Percentiles rank a stretch among this genome's conserved stretches.
These are phyloP conservation scores for Anas platyrhynchos DNA, from an alignment of 2,113 vertebrate species.

Conservation along the genomic window DNA sequence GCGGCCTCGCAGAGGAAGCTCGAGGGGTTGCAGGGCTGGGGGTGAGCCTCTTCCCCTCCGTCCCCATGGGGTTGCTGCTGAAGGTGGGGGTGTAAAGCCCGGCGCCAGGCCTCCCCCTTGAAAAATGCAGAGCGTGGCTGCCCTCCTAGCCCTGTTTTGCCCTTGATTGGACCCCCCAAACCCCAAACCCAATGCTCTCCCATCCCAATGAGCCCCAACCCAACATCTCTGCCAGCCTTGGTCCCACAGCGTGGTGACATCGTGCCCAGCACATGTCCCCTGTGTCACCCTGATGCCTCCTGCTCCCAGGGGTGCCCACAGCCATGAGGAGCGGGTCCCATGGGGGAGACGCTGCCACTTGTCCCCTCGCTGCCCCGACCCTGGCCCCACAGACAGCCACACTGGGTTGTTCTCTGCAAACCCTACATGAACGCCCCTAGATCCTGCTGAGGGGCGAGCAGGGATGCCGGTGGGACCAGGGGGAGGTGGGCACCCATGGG, in stretches of 20 bases:
- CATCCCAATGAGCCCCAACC: not conserved
- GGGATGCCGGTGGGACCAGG: not conserved
- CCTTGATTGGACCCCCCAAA: not conserved
- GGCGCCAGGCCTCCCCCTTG: not conserved
- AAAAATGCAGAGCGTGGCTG: not conserved
- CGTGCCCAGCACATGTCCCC: not conserved
- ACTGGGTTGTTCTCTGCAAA: not conserved
- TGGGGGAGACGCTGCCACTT: not conserved
- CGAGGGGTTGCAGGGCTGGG: accelerated
- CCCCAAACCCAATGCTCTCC: not conserved
- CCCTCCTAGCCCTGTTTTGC: not conserved
- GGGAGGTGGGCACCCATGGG: not conserved
- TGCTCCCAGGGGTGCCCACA: not conserved
- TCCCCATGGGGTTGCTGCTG: not conserved
- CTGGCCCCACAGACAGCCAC: accelerated
- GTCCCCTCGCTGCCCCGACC: not conserved
- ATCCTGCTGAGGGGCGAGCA: not conserved
- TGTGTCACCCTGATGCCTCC: not conserved
- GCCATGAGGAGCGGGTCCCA: not conserved
- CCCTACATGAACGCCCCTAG: not conserved
- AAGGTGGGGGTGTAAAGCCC: not conserved
- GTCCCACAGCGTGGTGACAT: not conserved
- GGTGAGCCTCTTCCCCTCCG: not conserved
- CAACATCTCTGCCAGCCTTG: not conserved
- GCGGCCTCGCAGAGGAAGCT: not conserved